These are phyloP conservation scores for Dioctria rufipes DNA, from an alignment of 2,888 invertebrate genomes.

Conservation along the genomic window DNA sequence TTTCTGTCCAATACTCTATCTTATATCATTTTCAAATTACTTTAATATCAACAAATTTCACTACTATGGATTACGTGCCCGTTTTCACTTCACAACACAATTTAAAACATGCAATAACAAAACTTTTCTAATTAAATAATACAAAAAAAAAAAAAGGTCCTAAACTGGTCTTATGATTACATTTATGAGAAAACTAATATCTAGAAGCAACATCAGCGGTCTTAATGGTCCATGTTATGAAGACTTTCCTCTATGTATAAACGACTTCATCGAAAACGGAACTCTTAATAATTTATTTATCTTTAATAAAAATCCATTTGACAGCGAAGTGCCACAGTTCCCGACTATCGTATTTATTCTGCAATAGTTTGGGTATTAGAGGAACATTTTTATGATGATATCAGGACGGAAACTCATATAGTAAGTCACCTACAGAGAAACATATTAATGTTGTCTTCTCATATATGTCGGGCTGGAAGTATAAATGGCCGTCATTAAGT, in stretches of 20 bases:
- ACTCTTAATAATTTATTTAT: slow-evolving; percentile 48
- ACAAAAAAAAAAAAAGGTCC: too few relatives aligned
- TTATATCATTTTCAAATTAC: too few relatives aligned
- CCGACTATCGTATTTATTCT: slow-evolving; percentile 40
- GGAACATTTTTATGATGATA: slow-evolving; percentile 33
- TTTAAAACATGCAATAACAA: too few relatives aligned
- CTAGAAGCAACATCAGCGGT: too few relatives aligned
- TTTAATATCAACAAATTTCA: too few relatives aligned
- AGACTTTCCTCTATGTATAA: not conserved
- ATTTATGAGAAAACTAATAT: too few relatives aligned
- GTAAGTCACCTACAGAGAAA: slow-evolving; percentile 15
- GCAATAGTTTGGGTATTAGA: not conserved
- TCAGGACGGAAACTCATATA: not conserved
- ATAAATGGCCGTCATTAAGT: slow-evolving; percentile 43
- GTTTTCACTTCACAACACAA: too few relatives aligned
- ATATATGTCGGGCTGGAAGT: slow-evolving; percentile 6
- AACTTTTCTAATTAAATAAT: too few relatives aligned
- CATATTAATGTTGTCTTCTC: slow-evolving; percentile 38
- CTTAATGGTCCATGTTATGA: too few relatives aligned
- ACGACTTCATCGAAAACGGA: not conserved
- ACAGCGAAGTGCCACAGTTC: slow-evolving; percentile 30
- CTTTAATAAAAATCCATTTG: slow-evolving; percentile 46
- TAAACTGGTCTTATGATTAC: too few relatives aligned
- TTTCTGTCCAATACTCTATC: too few relatives aligned
- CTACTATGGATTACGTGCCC: too few relatives aligned